Conservation (phyloP, 2,113 vertebrate species). For the Chrysemys picta region DNA sequence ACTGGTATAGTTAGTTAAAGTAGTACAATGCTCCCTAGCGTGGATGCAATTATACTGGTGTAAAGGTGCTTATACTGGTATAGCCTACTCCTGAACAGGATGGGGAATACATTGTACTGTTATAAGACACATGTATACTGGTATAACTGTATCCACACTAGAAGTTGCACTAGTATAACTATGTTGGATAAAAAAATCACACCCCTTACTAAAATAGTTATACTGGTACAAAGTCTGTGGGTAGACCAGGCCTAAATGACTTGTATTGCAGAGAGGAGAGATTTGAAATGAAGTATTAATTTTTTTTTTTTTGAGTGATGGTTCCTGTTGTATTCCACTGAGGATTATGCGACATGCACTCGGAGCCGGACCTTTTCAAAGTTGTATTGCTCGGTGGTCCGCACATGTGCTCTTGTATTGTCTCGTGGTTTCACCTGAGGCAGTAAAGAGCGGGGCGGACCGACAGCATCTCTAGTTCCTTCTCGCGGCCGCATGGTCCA, state of each 20-base stretch:
- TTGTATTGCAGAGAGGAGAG: background rate
- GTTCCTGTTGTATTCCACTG: background rate
- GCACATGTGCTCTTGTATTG: background rate
- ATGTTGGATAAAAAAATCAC: background rate
- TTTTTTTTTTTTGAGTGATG: background rate
- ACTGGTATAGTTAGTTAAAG: background rate
- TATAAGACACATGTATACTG: no score
- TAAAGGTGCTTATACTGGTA: background rate
- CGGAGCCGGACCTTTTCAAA: background rate
- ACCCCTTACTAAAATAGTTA: background rate
- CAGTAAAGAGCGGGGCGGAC: fast-evolving
- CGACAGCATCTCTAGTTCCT: background rate
- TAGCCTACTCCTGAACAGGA: background rate
- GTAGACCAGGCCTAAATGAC: background rate
- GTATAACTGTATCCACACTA: no score
- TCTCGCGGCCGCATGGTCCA: background rate
- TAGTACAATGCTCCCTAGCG: no score
- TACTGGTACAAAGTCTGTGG: background rate
- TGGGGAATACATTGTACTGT: no score
- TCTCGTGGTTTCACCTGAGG: background rate
- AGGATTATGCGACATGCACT: background rate
- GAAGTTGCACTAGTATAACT: background rate
- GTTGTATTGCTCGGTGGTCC: background rate
- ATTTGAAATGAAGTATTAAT: background rate
- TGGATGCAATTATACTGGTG: background rate